Evolutionary conservation across 2,113 vertebrate species (phyloP), one percentile per base, ranked within the genome.

Genomic region (Psilopsiagon aymara): DNA sequence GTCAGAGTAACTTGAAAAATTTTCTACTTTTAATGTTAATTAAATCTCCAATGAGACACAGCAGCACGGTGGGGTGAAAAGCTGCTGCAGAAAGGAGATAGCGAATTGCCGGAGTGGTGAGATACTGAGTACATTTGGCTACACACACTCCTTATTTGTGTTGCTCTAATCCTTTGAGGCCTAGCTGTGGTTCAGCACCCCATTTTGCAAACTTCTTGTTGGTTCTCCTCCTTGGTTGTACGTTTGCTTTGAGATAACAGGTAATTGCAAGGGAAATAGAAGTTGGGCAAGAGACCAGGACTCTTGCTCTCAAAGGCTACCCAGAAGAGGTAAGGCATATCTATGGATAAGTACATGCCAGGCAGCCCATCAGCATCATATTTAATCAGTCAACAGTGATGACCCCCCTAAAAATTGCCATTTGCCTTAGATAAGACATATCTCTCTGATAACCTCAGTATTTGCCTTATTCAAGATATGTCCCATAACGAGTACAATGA

Each of bases 391-490:
- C 51, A 94, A 94, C 49, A 88, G 59, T 53, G 86, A 95, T 93
- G 96, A 92, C 93, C 83, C 64, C 17, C 81, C 47, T 91, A 95
- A 94, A 95, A 95, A 88, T 71, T 82, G 69, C 88, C 90, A 68
- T 77, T 94, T 78, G 62, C 69, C 84, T 94, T 70, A 88, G 94
- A 95, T 95, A 95, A 94, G 83, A 95, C 94, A 44, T 96, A 91
- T 95, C 95, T 92, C 60, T 67, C 91, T 78, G 96, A 97, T 97
- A 96, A 97, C 92, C 90, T 97, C 60, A 75, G 49, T 96, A 95
- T 96, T 97, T 97, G 91, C 89, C 66, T 91, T 91, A 43, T 86
- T 78, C 84, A 44, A 95, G 91, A 80, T 92, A 92, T 86, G 94
- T 79, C 76, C 57, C 81, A 53, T 76, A 92, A 75, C 0, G 1